Conservation (phyloP, 2,888 invertebrate species). For the Eupithecia abbreviata region DNA sequence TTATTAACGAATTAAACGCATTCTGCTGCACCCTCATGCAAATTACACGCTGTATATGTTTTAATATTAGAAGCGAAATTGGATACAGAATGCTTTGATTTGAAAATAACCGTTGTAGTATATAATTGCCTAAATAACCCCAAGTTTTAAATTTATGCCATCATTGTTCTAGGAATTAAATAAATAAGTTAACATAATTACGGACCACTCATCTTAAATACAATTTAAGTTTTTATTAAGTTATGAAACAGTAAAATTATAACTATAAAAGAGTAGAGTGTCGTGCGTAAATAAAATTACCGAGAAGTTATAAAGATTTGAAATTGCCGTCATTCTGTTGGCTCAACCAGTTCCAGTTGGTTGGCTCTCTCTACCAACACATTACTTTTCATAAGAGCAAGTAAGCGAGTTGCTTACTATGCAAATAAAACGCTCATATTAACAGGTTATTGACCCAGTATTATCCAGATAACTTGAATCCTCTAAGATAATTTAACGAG, state of each 20-base stretch:
- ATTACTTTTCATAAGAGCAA: slow-evolving; percentile 64
- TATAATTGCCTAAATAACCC: neutral
- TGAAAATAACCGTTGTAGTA: slow-evolving; percentile 9
- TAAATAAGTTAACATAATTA: slow-evolving; percentile 10
- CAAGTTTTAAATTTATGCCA: neutral
- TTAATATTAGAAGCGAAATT: slow-evolving; percentile 45
- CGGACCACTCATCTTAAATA: neutral
- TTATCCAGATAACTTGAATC: slow-evolving; percentile 27
- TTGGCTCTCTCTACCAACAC: slow-evolving; percentile 60
- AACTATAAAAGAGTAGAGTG: neutral
- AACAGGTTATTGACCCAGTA: slow-evolving; percentile 53
- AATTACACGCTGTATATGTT: slow-evolving; percentile 51
- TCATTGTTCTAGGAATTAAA: neutral
- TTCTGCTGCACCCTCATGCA: slow-evolving; percentile 78
- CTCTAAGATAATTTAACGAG: slow-evolving; percentile 14
- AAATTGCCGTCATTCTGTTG: slow-evolving; percentile 51
- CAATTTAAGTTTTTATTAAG: slow-evolving; percentile 16
- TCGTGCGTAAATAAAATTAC: slow-evolving; percentile 33
- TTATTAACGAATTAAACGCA: slow-evolving; percentile 84
- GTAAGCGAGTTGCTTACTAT: slow-evolving; percentile 66
- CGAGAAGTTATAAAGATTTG: slow-evolving; percentile 38
- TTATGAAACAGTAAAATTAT: slow-evolving; percentile 15
- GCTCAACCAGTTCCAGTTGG: slow-evolving; percentile 61
- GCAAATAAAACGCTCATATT: slow-evolving; percentile 59
- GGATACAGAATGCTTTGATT: slow-evolving; percentile 35